phyloP scores from a whole-genome alignment of 2,888 invertebrate species.

The Lathronympha strigana region DNA sequence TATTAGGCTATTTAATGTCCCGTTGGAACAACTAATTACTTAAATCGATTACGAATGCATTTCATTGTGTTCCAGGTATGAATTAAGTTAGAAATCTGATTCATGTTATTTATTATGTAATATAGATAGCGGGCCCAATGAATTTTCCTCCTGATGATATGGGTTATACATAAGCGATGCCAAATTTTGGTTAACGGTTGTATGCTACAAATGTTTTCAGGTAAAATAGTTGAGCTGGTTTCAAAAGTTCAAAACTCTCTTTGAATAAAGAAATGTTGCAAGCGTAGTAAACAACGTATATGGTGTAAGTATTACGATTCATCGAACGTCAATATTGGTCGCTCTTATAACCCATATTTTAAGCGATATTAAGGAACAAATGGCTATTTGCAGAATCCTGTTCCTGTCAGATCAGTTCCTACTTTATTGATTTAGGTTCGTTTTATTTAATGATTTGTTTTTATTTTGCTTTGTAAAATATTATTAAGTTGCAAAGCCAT shows the following conservation, averaged over 20 bases:
- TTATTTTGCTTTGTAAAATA: slow-evolving; percentile 42
- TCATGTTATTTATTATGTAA: slow-evolving; percentile 41
- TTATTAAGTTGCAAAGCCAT: slow-evolving; percentile 44
- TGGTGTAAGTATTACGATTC: neutral
- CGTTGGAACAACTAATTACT: slow-evolving; percentile 34
- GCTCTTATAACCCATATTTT: slow-evolving; percentile 14
- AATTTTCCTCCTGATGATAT: slow-evolving; percentile 22
- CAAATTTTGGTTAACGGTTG: neutral
- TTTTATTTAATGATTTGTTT: slow-evolving; percentile 39
- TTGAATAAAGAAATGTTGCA: neutral
- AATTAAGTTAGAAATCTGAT: slow-evolving; percentile 51
- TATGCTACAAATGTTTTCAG: neutral
- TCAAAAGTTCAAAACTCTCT: neutral
- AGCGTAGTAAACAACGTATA: neutral
- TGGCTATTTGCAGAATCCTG: slow-evolving; percentile 32
- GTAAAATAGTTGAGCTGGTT: neutral
- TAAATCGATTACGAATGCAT: slow-evolving; percentile 48
- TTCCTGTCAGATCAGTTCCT: slow-evolving; percentile 49
- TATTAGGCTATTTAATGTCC: slow-evolving; percentile 27
- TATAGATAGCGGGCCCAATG: slow-evolving; percentile 35
- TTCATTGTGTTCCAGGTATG: slow-evolving; percentile 54
- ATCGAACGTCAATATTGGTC: neutral
- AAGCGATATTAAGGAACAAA: slow-evolving; percentile 16
- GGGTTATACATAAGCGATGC: slow-evolving; percentile 6
- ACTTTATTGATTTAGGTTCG: slow-evolving; percentile 45